Percentiles rank a stretch among this genome's conserved stretches.
These are phyloP conservation scores for Archaeoteleia sp. DNA, from an alignment of 2,888 invertebrate species.

Conservation along the genomic window DNA sequence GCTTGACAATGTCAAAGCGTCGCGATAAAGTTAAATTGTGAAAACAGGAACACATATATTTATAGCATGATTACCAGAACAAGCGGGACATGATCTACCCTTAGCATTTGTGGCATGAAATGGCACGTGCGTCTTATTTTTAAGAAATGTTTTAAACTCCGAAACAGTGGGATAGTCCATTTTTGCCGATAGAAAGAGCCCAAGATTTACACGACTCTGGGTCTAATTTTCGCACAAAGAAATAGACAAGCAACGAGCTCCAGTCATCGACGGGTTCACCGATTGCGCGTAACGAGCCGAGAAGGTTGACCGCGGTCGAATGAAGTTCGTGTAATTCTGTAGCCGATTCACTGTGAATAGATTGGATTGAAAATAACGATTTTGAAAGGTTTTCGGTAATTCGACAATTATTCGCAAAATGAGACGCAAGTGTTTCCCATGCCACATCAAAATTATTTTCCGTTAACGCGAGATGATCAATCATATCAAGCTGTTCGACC, in stretches of 20 bases:
- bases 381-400: neutral
- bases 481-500: conserved; percentile 4
- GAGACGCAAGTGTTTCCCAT: conserved; percentile 4
- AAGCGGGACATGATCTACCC: conserved; percentile 1
- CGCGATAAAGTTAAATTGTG: neutral
- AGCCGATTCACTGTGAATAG: too few relatives aligned
- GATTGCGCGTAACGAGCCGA: too few relatives aligned
- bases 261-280: too few relatives aligned
- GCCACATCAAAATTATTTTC: conserved; percentile 9
- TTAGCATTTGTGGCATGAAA: neutral
- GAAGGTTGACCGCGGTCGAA: too few relatives aligned
- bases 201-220: too few relatives aligned
- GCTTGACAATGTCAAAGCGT: neutral
- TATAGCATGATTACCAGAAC: conserved; percentile 2
- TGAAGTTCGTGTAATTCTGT: too few relatives aligned
- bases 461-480: conserved; percentile 12
- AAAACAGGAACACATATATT: neutral
- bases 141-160: too few relatives aligned
- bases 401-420: neutral
- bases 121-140: neutral
- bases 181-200: too few relatives aligned
- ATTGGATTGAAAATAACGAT: too few relatives aligned
- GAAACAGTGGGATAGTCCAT: too few relatives aligned
- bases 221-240: too few relatives aligned
- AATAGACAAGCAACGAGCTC: too few relatives aligned